A percentile compares a stretch with the other conserved stretches of the same genome.
Evolutionary conservation across 1,140 invertebrate genomes (phyloP).

Genomic region (Liolophura sinensis): DNA sequence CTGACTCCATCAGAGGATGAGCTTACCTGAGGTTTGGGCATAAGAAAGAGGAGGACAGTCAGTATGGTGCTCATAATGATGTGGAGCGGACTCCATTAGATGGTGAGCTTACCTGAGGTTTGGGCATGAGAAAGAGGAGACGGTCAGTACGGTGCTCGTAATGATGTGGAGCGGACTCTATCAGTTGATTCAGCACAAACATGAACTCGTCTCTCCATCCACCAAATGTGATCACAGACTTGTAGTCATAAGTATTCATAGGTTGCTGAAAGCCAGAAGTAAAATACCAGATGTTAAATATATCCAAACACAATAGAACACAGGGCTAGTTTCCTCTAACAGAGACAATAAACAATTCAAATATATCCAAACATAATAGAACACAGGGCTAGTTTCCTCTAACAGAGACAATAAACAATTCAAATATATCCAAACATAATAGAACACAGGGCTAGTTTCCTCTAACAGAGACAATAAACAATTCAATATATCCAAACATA

Average conservation of each 20-base stretch:
- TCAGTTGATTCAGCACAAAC: constrained; percentile 75
- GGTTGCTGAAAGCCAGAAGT: constrained; percentile 41
- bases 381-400: no score
- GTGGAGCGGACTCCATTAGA: neutral
- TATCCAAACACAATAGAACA: no score
- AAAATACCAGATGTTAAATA: neutral
- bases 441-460: no score
- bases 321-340: no score
- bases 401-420: no score
- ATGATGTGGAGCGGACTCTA: constrained; percentile 41
- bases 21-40: no score
- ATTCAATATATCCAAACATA: neutral
- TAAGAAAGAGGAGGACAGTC: neutral
- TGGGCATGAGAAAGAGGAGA: constrained; percentile 85
- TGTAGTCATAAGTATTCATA: constrained; percentile 73
- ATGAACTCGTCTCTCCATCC: constrained; percentile 94
- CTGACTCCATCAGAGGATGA: neutral
- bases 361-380: no score
- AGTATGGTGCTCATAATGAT: neutral
- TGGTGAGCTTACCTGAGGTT: constrained; percentile 74
- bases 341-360: no score
- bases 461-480: no score
- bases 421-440: neutral
- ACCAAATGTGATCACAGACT: constrained; percentile 90
- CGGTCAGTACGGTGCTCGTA: constrained; percentile 74